Evolutionary conservation across 92 coral and sea anemone genomes (phyloP), one percentile per base, ranked within the genome.

Genomic region (Heteractis magnifica): DNA sequence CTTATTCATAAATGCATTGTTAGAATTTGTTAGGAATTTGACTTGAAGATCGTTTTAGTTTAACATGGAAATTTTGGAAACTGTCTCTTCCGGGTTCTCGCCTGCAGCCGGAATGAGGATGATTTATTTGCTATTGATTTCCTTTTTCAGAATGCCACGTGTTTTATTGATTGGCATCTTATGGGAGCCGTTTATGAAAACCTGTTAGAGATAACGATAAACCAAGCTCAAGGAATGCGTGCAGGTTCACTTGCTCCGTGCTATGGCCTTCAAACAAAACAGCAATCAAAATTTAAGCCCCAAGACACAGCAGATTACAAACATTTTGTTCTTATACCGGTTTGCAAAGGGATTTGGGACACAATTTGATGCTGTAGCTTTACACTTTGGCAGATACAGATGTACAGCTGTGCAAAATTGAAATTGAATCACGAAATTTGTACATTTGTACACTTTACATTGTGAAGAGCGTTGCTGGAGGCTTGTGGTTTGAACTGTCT

Each of bases 401-500:
- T 59, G 2, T 59, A n/a, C 65, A 59, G 3, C 44, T 10, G n/a
- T 59, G 65, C 65, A 59, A 59, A 0, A 62, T 62, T 6, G 10
- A 18, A 18, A 9, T 18, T 62, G 70, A 62, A 18, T 6, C 5
- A 18, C 7, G 20, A 62, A 23, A 62, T 62, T 9, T 18, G 70
- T 18, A 59, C 65, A 59, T 59, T 59, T 11, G 15, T 5, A 34
- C 44, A 34, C 44, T 34, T 0, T 34, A 34, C 44, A 34, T 1
- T 34, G 44, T 34, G 44, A 59, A 59, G 18, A 15, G 65, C 65
- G 15, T 59, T 59, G 65, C n/a, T 59, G 6, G 65, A 11, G 18
- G 12, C 23, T 62, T 62, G 70, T 10, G 70, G 70, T 62, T 62
- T 62, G 70, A 62, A 62, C 70, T 62, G 70, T 62, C 70, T 62